Evolutionary conservation across 2,888 invertebrate species (phyloP).

Genomic region (Smittia aterrima): DNA sequence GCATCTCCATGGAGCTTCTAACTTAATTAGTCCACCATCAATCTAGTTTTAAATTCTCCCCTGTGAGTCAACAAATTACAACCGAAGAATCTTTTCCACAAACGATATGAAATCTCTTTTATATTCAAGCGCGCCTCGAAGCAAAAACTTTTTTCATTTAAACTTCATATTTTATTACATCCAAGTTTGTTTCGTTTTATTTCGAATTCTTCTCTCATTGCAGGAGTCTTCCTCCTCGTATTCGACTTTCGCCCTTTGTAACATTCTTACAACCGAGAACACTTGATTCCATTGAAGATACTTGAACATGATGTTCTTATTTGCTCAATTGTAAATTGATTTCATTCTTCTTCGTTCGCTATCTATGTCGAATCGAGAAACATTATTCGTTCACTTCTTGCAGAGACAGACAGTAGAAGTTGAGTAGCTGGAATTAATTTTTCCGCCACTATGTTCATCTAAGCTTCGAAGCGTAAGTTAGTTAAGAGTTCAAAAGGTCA

Average conservation of each 20-base stretch:
- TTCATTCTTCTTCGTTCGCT: background rate
- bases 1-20: too few species aligned
- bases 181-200: slow-evolving; percentile 17
- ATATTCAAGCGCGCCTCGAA: background rate
- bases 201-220: background rate
- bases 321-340: slow-evolving; percentile 7
- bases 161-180: slow-evolving; percentile 35
- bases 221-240: background rate
- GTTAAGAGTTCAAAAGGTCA: too few species aligned
- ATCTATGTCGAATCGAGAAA: background rate
- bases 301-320: slow-evolving; percentile 1
- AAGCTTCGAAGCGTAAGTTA: too few species aligned
- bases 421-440: slow-evolving; percentile 15
- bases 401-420: background rate
- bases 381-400: background rate
- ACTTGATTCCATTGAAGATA: background rate
- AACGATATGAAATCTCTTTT: background rate
- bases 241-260: background rate
- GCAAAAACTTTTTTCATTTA: slow-evolving; percentile 40
- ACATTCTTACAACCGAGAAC: background rate
- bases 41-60: too few species aligned
- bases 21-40: too few species aligned
- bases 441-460: background rate
- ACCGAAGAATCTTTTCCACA: background rate
- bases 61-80: background rate